Conservation (phyloP, 2,113 vertebrate genomes). For the Percina caprodes region DNA sequence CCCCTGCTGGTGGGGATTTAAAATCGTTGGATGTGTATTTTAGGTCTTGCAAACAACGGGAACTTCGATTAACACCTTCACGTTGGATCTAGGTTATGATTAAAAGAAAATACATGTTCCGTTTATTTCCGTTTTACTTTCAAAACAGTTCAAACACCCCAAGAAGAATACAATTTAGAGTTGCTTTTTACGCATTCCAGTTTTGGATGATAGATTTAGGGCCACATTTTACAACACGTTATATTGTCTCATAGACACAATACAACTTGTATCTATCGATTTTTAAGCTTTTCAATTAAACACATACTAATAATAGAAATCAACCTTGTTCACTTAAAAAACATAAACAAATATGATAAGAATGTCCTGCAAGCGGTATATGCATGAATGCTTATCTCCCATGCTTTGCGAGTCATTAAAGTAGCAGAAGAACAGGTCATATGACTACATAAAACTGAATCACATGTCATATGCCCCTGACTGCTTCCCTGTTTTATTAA, state of each 20-base stretch:
- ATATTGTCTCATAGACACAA: not conserved
- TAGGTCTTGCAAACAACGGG: not conserved
- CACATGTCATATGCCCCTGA: conserved; percentile 69
- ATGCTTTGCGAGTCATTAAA: conserved; percentile 10
- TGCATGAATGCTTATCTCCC: not conserved
- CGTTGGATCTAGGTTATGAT: too few relatives aligned
- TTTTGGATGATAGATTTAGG: too few relatives aligned
- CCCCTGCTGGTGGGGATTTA: conserved; percentile 28
- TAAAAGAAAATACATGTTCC: too few relatives aligned
- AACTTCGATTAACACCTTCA: not conserved
- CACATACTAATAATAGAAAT: not conserved
- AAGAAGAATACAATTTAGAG: too few relatives aligned
- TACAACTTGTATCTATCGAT: not conserved
- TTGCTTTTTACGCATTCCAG: too few relatives aligned
- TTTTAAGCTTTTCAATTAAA: not conserved
- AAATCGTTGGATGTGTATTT: not conserved
- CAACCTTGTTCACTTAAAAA: not conserved
- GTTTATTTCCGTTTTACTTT: too few relatives aligned
- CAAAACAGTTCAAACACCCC: too few relatives aligned
- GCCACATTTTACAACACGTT: too few relatives aligned
- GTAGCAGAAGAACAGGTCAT: conserved; percentile 52
- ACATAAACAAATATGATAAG: not conserved
- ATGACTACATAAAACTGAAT: conserved; percentile 49
- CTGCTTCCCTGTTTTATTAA: not conserved
- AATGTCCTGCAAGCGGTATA: not conserved